A percentile compares a stretch with the other conserved stretches of the same genome.
These are phyloP conservation scores for Pseudoatta argentina DNA, from an alignment of 1,140 invertebrate genomes.

Conservation along the genomic window DNA sequence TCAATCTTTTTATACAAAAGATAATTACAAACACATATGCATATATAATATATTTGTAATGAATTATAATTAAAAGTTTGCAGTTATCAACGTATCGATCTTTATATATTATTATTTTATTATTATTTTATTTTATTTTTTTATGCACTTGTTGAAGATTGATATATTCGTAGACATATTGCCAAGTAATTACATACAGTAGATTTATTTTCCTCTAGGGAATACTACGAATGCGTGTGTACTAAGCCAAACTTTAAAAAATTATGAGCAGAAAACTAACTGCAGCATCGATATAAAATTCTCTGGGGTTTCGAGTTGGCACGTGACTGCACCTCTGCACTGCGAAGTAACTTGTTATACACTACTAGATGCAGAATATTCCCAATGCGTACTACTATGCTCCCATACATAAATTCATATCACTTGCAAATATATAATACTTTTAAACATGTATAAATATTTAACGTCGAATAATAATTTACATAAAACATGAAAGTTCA, in stretches of 20 bases:
- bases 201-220: slow-evolving; percentile 19
- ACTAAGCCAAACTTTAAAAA: slow-evolving; percentile 21
- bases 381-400: not conserved
- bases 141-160: not conserved
- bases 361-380: slow-evolving; percentile 24
- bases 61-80: not conserved
- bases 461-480: slow-evolving; percentile 14
- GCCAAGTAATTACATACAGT: not conserved
- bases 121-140: not conserved
- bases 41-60: not conserved
- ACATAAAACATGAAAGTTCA: slow-evolving; percentile 5
- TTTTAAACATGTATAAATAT: slow-evolving; percentile 4
- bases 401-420: slow-evolving; percentile 30
- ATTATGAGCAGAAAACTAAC: slow-evolving; percentile 42
- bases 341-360: slow-evolving; percentile 52
- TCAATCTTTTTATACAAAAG: not conserved
- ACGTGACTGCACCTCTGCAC: slow-evolving; percentile 44
- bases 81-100: not conserved
- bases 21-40: not conserved
- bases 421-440: slow-evolving; percentile 18
- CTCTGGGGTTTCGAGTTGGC: slow-evolving; percentile 38
- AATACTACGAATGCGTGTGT: slow-evolving; percentile 15
- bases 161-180: not conserved
- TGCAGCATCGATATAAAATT: slow-evolving; percentile 50
- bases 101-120: not conserved